Conservation (phyloP, 2,797 vertebrate species). For the Acanthopagrus latus region DNA sequence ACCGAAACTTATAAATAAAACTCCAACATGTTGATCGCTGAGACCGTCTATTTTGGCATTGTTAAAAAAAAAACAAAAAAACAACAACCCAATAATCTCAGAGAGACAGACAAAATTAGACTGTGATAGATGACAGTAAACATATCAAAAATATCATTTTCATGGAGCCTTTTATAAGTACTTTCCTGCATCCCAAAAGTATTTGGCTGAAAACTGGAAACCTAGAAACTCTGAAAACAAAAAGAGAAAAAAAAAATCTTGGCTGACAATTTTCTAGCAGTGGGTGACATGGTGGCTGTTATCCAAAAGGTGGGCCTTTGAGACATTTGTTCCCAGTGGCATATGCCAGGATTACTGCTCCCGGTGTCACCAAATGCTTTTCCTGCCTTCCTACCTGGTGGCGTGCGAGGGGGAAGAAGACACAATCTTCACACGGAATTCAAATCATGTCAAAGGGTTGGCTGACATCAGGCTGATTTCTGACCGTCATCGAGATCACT, state of each 20-base stretch:
- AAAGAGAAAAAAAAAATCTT: slow-evolving; percentile 9
- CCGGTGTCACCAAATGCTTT: slow-evolving; percentile 76
- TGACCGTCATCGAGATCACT: slow-evolving; percentile 55
- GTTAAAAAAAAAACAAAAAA: neutral
- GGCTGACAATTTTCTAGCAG: slow-evolving; percentile 38
- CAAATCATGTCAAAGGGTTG: slow-evolving; percentile 37
- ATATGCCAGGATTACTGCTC: slow-evolving; percentile 80
- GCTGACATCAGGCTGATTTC: slow-evolving; percentile 56
- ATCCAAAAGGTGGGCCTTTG: slow-evolving; percentile 77
- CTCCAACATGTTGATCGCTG: slow-evolving; percentile 17
- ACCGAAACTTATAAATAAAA: neutral
- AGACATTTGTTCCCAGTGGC: slow-evolving; percentile 82
- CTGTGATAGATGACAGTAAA: neutral
- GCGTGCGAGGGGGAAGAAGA: slow-evolving; percentile 24
- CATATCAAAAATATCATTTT: neutral
- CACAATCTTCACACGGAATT: slow-evolving; percentile 53
- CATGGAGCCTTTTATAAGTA: neutral
- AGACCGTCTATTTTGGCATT: neutral
- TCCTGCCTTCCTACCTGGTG: slow-evolving; percentile 65
- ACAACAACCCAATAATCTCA: neutral
- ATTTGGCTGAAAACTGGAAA: neutral
- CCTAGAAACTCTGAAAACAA: slow-evolving; percentile 8
- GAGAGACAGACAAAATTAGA: neutral
- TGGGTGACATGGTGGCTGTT: slow-evolving; percentile 58
- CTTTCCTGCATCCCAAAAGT: neutral